Evolutionary conservation across 2,888 invertebrate species (phyloP).

Genomic region (Andrena flavipes): DNA sequence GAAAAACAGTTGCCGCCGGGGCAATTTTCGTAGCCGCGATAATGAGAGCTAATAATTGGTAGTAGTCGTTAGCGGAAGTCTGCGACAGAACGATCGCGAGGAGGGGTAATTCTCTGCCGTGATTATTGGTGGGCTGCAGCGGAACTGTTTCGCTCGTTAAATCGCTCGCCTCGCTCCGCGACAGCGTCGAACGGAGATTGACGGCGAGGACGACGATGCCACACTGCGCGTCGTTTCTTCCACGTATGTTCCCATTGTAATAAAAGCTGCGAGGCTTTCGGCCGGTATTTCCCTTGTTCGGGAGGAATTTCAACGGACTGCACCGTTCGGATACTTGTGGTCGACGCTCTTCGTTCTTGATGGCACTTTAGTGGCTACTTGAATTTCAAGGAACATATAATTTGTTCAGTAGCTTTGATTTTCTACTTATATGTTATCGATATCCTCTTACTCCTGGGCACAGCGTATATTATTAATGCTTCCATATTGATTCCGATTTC

Average conservation of each 20-base stretch:
- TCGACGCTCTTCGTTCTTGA: too few relatives aligned
- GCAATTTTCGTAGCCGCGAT: slow-evolving; percentile 66
- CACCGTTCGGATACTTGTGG: too few relatives aligned
- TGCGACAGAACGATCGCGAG: slow-evolving; percentile 52
- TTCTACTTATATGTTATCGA: too few relatives aligned
- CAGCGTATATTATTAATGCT: too few relatives aligned
- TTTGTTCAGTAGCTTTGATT: too few relatives aligned
- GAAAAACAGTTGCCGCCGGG: slow-evolving; percentile 55
- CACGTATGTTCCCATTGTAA: neutral
- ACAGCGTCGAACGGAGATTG: slow-evolving; percentile 35
- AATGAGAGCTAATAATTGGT: slow-evolving; percentile 67
- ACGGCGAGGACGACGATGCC: slow-evolving; percentile 12
- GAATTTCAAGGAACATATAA: too few relatives aligned
- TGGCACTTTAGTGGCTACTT: too few relatives aligned
- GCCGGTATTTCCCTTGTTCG: too few relatives aligned
- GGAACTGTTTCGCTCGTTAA: slow-evolving; percentile 46
- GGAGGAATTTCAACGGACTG: too few relatives aligned
- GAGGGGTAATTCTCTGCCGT: slow-evolving; percentile 56
- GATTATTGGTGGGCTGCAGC: slow-evolving; percentile 54
- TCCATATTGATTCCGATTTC: too few relatives aligned
- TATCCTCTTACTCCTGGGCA: too few relatives aligned
- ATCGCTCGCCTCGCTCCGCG: slow-evolving; percentile 28
- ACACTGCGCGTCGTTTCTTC: neutral
- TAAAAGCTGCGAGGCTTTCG: too few relatives aligned
- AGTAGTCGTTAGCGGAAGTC: slow-evolving; percentile 62